Percentiles rank a stretch among this genome's conserved stretches.
phyloP scores from a whole-genome alignment of 2,888 invertebrate species.

The Chrysina gloriosa region DNA sequence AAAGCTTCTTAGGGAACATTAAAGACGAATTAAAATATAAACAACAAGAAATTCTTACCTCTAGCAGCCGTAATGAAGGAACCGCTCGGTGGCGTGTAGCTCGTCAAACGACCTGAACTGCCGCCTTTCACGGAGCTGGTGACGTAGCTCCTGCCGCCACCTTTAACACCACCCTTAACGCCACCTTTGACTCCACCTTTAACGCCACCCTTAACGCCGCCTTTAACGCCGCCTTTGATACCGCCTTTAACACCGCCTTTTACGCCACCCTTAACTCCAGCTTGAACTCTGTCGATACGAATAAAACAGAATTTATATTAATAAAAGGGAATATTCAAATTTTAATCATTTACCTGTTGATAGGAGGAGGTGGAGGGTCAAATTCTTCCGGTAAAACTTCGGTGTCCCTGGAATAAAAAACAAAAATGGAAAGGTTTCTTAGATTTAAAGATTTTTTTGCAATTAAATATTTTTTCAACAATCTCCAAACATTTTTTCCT shows the following conservation, averaged over 20 bases:
- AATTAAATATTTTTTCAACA: too few relatives aligned
- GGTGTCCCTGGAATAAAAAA: too few relatives aligned
- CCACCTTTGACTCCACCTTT: constrained; percentile 29
- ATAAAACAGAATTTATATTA: not conserved
- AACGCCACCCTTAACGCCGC: not conserved
- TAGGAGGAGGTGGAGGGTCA: too few relatives aligned
- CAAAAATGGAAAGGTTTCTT: too few relatives aligned
- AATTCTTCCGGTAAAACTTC: too few relatives aligned
- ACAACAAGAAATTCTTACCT: constrained; percentile 8
- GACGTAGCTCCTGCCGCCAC: not conserved
- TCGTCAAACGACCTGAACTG: not conserved
- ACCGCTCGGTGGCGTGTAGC: not conserved
- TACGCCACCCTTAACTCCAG: not conserved
- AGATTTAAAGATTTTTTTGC: too few relatives aligned
- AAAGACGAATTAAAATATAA: too few relatives aligned
- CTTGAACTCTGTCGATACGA: too few relatives aligned
- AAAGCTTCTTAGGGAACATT: too few relatives aligned
- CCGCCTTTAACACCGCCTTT: constrained; percentile 19
- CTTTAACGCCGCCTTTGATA: not conserved
- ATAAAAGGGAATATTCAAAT: not conserved
- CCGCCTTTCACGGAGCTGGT: not conserved
- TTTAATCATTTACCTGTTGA: too few relatives aligned
- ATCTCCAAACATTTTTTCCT: too few relatives aligned
- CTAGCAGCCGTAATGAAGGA: constrained; percentile 6
- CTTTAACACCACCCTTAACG: constrained; percentile 14